A percentile compares a stretch with the other conserved stretches of the same genome.
Evolutionary conservation across 2,888 invertebrate genomes (phyloP).

Genomic region (Zhuqinia jingwanae): DNA sequence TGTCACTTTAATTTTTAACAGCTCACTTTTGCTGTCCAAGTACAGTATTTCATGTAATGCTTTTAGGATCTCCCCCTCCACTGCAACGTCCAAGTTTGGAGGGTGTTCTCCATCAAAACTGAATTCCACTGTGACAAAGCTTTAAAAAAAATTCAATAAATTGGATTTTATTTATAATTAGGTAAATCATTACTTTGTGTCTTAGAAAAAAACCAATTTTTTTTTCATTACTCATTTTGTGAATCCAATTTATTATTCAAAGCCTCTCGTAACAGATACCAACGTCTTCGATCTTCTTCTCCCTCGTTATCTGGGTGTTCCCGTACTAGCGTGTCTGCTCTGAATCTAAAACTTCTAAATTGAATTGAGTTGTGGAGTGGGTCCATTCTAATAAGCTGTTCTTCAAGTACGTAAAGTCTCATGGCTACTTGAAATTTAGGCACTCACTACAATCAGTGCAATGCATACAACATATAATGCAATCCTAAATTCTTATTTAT

Average conservation of each 20-base stretch:
- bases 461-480: too few relatives aligned
- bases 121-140: not conserved
- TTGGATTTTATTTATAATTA: not conserved
- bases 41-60: not conserved
- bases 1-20: not conserved
- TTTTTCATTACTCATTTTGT: not conserved
- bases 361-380: too few relatives aligned
- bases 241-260: not conserved
- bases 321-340: not conserved
- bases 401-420: not conserved
- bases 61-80: not conserved
- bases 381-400: not conserved
- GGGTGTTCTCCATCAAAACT: not conserved
- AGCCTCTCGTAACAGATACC: not conserved
- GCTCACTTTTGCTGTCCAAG: not conserved
- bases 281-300: not conserved
- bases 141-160: not conserved
- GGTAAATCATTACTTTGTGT: not conserved
- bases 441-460: too few relatives aligned
- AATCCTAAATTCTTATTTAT: too few relatives aligned
- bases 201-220: too few relatives aligned
- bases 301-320: not conserved
- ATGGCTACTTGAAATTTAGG: too few relatives aligned
- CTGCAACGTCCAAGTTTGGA: not conserved
- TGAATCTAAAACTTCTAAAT: not conserved